These are phyloP conservation scores for Pipistrellus pygmaeus DNA, from an alignment of 2,797 vertebrate species.

Conservation along the genomic window DNA sequence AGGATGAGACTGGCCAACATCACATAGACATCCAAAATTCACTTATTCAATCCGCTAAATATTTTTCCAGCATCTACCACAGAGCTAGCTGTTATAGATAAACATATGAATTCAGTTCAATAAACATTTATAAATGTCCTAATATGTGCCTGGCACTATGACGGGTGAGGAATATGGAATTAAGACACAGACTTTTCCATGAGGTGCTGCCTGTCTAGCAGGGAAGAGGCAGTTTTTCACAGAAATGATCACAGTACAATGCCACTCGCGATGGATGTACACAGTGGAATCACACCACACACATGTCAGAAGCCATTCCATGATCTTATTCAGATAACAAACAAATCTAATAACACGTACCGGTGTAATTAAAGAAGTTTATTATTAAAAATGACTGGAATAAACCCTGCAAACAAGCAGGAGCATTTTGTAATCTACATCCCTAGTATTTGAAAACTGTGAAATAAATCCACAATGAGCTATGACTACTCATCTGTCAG, in stretches of 20 bases:
- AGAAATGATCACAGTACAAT: not conserved
- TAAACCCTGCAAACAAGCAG: constrained; percentile 25
- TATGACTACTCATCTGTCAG: not conserved
- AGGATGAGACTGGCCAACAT: not conserved
- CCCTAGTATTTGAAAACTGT: not conserved
- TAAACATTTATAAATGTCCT: constrained; percentile 8
- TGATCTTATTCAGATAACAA: constrained; percentile 15
- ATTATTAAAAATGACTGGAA: not conserved
- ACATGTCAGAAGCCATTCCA: not conserved
- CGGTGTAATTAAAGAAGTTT: not conserved
- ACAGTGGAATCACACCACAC: not conserved
- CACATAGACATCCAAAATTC: not conserved
- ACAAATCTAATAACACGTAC: not conserved
- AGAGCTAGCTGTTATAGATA: not conserved
- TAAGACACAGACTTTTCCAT: not conserved
- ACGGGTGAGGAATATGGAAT: not conserved
- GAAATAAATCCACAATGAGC: not conserved
- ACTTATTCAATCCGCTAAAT: not conserved
- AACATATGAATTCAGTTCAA: not conserved
- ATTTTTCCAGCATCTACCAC: not conserved
- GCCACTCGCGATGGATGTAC: not conserved
- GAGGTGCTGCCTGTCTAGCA: not conserved
- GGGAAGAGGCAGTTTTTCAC: not conserved
- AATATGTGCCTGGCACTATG: not conserved
- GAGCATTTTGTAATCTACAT: not conserved